phyloP scores from a whole-genome alignment of 2,888 invertebrate genomes.

The Patella pellucida region DNA sequence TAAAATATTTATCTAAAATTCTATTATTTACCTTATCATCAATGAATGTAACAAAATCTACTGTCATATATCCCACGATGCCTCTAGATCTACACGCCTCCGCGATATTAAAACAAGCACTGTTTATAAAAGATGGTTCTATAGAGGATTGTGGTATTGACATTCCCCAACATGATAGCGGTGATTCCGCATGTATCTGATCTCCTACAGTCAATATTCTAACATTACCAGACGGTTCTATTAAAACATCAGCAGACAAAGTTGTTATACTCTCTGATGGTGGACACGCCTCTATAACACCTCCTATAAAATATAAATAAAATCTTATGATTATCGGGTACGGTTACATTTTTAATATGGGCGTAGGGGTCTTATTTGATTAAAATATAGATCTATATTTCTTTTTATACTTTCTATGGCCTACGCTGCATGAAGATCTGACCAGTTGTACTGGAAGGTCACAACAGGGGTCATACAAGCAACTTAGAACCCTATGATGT shows the following conservation, averaged over 20 bases:
- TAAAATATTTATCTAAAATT: no score
- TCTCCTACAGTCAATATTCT: slow-evolving; percentile 65
- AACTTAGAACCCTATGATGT: background rate
- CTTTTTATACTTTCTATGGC: no score
- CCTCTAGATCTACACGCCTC: slow-evolving; percentile 67
- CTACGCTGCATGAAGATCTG: no score
- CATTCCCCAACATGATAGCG: slow-evolving; percentile 68
- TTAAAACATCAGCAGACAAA: slow-evolving; percentile 68
- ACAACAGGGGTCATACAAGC: background rate
- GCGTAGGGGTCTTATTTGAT: no score
- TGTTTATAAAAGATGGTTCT: slow-evolving; percentile 65
- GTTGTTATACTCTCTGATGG: slow-evolving; percentile 69
- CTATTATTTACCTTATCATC: slow-evolving; percentile 44
- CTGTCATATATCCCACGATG: slow-evolving; percentile 67
- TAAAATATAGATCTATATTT: no score
- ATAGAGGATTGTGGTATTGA: slow-evolving; percentile 70
- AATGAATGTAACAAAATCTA: slow-evolving; percentile 71
- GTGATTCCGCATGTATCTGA: slow-evolving; percentile 69
- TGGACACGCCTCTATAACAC: slow-evolving; percentile 71
- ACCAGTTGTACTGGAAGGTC: no score
- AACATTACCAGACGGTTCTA: slow-evolving; percentile 66
- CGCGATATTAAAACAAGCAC: slow-evolving; percentile 60
- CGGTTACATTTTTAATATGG: no score
- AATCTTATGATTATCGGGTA: background rate
- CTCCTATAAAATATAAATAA: slow-evolving; percentile 54